Percentiles rank a stretch among this genome's conserved stretches.
Conservation (phyloP, 2,113 vertebrate genomes). For the Xenotilapia longispinis region DNA sequence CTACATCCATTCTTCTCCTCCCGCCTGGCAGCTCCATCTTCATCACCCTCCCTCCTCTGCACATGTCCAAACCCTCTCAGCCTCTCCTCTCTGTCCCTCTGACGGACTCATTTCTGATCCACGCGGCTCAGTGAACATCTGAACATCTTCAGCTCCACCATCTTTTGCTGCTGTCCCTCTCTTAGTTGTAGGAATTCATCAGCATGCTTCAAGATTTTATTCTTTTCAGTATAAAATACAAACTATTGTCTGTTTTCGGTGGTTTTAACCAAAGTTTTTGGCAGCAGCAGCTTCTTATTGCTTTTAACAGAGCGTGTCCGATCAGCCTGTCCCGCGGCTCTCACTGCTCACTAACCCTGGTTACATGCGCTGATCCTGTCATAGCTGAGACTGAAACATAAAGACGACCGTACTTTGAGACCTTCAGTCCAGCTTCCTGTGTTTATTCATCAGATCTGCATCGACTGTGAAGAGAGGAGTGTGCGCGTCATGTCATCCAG, state of each 20-base stretch:
- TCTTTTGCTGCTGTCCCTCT: background rate
- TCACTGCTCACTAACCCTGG: background rate
- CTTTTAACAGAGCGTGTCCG: background rate
- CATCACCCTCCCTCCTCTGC: background rate
- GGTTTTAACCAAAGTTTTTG: background rate
- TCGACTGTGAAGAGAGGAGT: rapidly evolving
- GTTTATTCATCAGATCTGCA: background rate
- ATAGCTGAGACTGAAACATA: background rate
- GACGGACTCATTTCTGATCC: background rate
- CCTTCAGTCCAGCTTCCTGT: background rate
- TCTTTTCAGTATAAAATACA: background rate
- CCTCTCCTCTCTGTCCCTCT: background rate
- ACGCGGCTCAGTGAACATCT: background rate
- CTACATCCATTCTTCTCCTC: background rate
- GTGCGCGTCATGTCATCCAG: background rate
- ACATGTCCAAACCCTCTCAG: background rate
- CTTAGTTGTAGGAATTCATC: background rate
- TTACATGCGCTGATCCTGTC: background rate
- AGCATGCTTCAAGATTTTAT: background rate
- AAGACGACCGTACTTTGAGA: background rate
- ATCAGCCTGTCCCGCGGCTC: background rate
- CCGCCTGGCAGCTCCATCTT: rapidly evolving
- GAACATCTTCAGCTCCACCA: background rate
- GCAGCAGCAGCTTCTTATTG: background rate
- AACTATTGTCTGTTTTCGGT: background rate